Evolutionary conservation across 2,113 vertebrate genomes (phyloP).

Genomic region (Oxyura jamaicensis): DNA sequence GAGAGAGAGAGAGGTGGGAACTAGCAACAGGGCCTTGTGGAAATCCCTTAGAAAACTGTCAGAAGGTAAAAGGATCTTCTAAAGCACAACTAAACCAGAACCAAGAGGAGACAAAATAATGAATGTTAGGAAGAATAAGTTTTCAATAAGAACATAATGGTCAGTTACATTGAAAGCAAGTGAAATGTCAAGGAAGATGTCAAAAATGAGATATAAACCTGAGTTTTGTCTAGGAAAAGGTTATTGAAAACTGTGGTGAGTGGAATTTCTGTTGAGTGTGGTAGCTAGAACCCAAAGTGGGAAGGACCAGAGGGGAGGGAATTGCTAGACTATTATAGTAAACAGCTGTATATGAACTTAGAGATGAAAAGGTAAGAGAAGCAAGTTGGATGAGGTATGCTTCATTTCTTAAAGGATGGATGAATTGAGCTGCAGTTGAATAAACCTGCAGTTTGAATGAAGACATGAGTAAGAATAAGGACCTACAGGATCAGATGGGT

Average conservation of each 20-base stretch:
- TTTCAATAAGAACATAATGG: slow-evolving; percentile 28
- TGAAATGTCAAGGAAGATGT: slow-evolving; percentile 49
- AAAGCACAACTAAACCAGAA: slow-evolving; percentile 26
- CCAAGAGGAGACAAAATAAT: neutral
- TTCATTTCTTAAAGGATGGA: slow-evolving; percentile 13
- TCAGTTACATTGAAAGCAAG: slow-evolving; percentile 4
- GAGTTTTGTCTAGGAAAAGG: neutral
- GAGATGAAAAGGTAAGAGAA: slow-evolving; percentile 25
- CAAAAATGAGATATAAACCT: neutral
- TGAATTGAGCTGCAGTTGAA: neutral
- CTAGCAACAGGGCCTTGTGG: neutral
- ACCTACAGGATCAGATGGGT: neutral
- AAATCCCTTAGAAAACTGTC: neutral
- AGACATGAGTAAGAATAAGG: slow-evolving; percentile 13
- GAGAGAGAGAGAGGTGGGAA: neutral
- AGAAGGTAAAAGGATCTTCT: neutral
- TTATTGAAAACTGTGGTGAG: neutral
- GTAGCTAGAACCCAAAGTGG: neutral
- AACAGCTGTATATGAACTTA: slow-evolving; percentile 25
- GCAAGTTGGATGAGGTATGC: neutral
- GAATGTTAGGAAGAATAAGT: slow-evolving; percentile 20
- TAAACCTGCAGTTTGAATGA: slow-evolving; percentile 25
- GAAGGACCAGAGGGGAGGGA: neutral
- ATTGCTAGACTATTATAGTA: neutral
- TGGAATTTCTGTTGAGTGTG: neutral